These are phyloP conservation scores for Halictus ligatus DNA, from an alignment of 2,888 invertebrate genomes.

Conservation along the genomic window DNA sequence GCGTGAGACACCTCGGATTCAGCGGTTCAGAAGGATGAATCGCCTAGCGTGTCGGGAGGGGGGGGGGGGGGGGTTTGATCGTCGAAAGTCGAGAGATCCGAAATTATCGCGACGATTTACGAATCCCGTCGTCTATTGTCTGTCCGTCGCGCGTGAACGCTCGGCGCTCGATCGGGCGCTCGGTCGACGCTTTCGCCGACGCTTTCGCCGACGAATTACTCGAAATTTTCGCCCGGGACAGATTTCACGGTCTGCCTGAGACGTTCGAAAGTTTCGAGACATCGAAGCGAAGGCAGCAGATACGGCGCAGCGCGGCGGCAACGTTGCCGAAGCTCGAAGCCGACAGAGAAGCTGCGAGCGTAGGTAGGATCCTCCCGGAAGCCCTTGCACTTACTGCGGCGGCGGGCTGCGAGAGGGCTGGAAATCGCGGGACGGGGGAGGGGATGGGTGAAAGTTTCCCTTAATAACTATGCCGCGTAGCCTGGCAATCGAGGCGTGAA, in stretches of 20 bases:
- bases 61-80: not conserved
- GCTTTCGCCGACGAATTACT: slow-evolving; percentile 66
- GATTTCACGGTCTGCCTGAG: slow-evolving; percentile 82
- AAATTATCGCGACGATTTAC: slow-evolving; percentile 53
- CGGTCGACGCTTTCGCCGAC: slow-evolving; percentile 63
- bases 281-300: slow-evolving; percentile 52
- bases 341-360: slow-evolving; percentile 51
- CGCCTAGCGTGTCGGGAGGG: not conserved
- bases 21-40: not conserved
- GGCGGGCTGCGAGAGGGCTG: slow-evolving; percentile 6
- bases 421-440: not conserved
- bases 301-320: not conserved
- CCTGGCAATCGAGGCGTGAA: slow-evolving; percentile 80
- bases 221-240: slow-evolving; percentile 75
- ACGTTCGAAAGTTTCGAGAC: slow-evolving; percentile 80
- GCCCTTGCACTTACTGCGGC: slow-evolving; percentile 46
- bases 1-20: not conserved
- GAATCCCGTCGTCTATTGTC: slow-evolving; percentile 55
- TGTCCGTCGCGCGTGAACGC: slow-evolving; percentile 44
- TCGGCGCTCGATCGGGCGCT: slow-evolving; percentile 56
- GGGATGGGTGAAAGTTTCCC: slow-evolving; percentile 75
- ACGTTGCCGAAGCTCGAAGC: not conserved
- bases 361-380: slow-evolving; percentile 32
- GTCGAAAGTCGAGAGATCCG: slow-evolving; percentile 3
- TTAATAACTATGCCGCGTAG: slow-evolving; percentile 80